These are phyloP conservation scores for Polydrusus pterygomalis DNA, from an alignment of 2,888 invertebrate species.

Conservation along the genomic window DNA sequence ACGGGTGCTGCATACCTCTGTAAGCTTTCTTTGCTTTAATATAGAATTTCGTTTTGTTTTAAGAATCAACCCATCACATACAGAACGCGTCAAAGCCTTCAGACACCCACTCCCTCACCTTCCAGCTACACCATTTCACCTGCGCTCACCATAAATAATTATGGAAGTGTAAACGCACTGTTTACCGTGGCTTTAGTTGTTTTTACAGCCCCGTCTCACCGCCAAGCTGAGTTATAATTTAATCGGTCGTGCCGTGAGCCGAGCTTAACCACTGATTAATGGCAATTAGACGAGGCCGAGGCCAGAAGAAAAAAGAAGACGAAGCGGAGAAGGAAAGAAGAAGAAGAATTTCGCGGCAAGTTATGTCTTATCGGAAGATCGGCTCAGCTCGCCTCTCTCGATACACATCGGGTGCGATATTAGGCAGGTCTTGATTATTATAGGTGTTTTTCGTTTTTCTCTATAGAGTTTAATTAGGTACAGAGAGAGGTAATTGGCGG, in stretches of 20 bases:
- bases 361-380: slow-evolving; percentile 51
- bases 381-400: slow-evolving; percentile 39
- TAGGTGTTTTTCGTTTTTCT: slow-evolving; percentile 54
- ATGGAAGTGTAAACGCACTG: slow-evolving; percentile 71
- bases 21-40: no score
- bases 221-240: slow-evolving; percentile 72
- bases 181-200: slow-evolving; percentile 71
- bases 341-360: slow-evolving; percentile 53
- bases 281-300: slow-evolving; percentile 70
- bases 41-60: no score
- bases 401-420: slow-evolving; percentile 57
- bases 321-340: slow-evolving; percentile 18
- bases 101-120: slow-evolving; percentile 21
- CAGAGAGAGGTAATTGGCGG: slow-evolving; percentile 48
- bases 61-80: not conserved
- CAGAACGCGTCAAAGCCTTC: not conserved
- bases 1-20: no score
- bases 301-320: slow-evolving; percentile 50
- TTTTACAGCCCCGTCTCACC: slow-evolving; percentile 66
- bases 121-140: slow-evolving; percentile 44
- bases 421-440: slow-evolving; percentile 54
- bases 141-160: slow-evolving; percentile 67
- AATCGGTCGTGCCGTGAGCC: slow-evolving; percentile 72
- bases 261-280: slow-evolving; percentile 70
- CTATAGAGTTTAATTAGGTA: slow-evolving; percentile 52